phyloP scores from a whole-genome alignment of 2,113 vertebrate species.

The Gallinago jamesoni region DNA sequence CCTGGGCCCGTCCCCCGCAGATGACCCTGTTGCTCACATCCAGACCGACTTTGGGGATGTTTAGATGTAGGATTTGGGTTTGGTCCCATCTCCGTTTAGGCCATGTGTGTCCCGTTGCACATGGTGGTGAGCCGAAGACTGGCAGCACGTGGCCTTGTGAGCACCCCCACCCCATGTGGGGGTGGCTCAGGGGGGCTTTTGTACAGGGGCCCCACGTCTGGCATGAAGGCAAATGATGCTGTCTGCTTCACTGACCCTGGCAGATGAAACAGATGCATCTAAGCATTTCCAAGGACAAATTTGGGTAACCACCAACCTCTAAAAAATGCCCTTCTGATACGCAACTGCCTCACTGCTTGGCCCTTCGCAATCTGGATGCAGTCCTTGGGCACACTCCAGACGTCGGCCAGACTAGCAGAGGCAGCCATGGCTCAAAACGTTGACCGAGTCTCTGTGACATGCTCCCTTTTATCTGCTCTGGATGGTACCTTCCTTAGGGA shows the following conservation, averaged over 20 bases:
- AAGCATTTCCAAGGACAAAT: not conserved
- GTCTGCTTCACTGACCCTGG: not conserved
- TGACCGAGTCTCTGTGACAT: not conserved
- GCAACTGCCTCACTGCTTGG: fast-evolving
- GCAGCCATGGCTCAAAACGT: not conserved
- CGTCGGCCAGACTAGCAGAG: not conserved
- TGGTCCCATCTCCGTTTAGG: not conserved
- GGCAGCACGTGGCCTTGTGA: not conserved
- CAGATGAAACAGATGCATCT: not conserved
- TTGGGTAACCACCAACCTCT: fast-evolving
- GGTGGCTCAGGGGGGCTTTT: fast-evolving
- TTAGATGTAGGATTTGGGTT: not conserved
- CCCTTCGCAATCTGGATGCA: not conserved
- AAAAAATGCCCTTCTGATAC: not conserved
- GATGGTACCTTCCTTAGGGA: fast-evolving
- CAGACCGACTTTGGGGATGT: not conserved
- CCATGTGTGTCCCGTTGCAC: not conserved
- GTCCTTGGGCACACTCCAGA: fast-evolving
- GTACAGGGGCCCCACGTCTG: not conserved
- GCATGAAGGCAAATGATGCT: not conserved
- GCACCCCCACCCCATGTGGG: too few species aligned
- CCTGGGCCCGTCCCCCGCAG: not conserved
- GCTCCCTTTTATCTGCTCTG: fast-evolving
- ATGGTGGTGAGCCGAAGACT: fast-evolving
- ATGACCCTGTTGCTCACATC: not conserved